These are phyloP conservation scores for Epinephelus malabaricus DNA, from an alignment of 2,797 vertebrate species.

Conservation along the genomic window DNA sequence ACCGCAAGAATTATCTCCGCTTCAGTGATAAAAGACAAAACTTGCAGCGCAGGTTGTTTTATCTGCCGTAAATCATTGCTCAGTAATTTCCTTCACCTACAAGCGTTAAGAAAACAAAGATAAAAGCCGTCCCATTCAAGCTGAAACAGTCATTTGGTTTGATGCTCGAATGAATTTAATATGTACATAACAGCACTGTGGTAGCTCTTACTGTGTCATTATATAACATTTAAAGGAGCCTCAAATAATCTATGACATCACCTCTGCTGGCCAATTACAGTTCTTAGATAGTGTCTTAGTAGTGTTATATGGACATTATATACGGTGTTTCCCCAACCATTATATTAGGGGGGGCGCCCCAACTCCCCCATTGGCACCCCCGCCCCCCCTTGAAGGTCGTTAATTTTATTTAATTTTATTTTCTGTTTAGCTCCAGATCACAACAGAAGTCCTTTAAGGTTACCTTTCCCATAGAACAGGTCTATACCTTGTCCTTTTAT, in stretches of 20 bases:
- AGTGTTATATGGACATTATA: neutral
- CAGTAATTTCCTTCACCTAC: neutral
- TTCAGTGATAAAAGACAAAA: conserved; percentile 35
- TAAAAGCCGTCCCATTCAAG: neutral
- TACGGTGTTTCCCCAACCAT: too few relatives aligned
- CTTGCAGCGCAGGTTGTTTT: neutral
- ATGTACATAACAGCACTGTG: neutral
- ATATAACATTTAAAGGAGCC: neutral
- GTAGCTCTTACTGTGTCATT: neutral
- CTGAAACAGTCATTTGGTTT: neutral
- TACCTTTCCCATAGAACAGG: too few relatives aligned
- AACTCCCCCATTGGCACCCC: too few relatives aligned
- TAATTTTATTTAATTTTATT: too few relatives aligned
- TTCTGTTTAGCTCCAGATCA: too few relatives aligned
- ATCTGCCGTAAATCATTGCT: conserved; percentile 56
- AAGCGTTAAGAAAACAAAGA: conserved; percentile 46
- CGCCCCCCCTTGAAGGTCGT: too few relatives aligned
- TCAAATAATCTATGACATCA: too few relatives aligned
- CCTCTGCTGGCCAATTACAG: too few relatives aligned
- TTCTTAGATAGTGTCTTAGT: neutral
- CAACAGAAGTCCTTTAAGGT: too few relatives aligned
- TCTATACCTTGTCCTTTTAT: too few relatives aligned
- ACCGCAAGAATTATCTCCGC: conserved; percentile 32
- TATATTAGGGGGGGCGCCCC: too few relatives aligned
- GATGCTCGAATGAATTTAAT: neutral